These are phyloP conservation scores for Spodoptera exigua DNA, from an alignment of 2,888 invertebrate species.

Conservation along the genomic window DNA sequence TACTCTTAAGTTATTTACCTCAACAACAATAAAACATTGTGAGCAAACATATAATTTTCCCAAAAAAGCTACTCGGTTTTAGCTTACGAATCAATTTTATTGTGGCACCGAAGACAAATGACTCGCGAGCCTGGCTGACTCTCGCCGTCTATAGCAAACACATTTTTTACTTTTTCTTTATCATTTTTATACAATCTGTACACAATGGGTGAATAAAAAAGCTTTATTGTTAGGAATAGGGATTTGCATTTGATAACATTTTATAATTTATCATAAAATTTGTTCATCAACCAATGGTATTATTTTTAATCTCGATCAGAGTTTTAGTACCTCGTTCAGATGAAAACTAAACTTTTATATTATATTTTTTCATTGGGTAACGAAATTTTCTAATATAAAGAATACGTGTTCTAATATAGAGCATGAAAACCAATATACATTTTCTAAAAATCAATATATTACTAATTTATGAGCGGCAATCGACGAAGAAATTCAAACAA, in stretches of 20 bases:
- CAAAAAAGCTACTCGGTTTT: constrained; percentile 47
- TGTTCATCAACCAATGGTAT: not conserved
- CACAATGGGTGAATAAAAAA: constrained; percentile 37
- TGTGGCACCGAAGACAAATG: constrained; percentile 64
- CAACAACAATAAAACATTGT: constrained; percentile 31
- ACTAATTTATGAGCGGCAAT: not conserved
- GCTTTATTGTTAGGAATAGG: constrained; percentile 19
- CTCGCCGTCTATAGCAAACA: constrained; percentile 50
- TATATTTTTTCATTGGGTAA: too few species aligned
- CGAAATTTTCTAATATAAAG: too few species aligned
- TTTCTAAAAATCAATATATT: not conserved
- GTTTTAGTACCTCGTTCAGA: not conserved
- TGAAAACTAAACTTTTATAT: too few species aligned
- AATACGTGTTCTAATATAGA: not conserved
- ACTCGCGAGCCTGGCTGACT: constrained; percentile 54
- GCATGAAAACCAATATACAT: too few species aligned
- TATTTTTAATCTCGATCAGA: not conserved
- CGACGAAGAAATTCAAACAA: not conserved
- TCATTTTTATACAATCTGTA: constrained; percentile 47
- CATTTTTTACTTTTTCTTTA: constrained; percentile 55
- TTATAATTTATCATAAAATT: constrained; percentile 21
- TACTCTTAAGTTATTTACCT: too few species aligned
- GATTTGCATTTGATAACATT: constrained; percentile 14
- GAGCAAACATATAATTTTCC: constrained; percentile 54
- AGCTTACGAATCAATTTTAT: constrained; percentile 62